These are phyloP conservation scores for Tenualosa ilisha DNA, from an alignment of 2,797 vertebrate species.

Conservation along the genomic window DNA sequence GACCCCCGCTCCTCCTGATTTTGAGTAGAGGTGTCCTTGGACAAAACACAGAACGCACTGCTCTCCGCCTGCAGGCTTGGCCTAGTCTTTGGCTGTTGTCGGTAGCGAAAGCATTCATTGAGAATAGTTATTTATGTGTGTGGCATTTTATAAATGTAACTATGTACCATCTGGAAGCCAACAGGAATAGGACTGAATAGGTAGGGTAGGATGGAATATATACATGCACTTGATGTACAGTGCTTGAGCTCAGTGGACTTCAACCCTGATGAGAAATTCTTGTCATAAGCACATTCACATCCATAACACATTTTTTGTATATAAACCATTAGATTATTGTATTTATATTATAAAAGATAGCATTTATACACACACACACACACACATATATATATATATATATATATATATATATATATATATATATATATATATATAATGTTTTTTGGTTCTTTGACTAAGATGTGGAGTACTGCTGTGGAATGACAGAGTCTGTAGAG, in stretches of 20 bases:
- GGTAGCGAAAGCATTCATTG: neutral
- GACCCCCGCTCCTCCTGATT: neutral
- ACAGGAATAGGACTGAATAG: neutral
- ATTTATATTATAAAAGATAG: too few relatives aligned
- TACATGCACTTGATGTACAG: neutral
- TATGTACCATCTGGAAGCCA: neutral
- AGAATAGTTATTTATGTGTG: neutral
- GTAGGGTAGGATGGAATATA: neutral
- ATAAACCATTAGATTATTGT: too few relatives aligned
- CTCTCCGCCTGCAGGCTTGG: neutral
- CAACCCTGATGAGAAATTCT: neutral
- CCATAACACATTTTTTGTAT: too few relatives aligned
- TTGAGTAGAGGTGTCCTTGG: neutral
- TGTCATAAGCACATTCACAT: neutral
- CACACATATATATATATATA: too few relatives aligned
- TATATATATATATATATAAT: too few relatives aligned
- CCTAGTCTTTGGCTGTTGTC: neutral
- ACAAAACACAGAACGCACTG: neutral
- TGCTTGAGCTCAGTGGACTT: too few relatives aligned
- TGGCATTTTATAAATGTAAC: neutral
- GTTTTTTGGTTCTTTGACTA: too few relatives aligned
- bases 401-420: too few relatives aligned
- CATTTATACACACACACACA: too few relatives aligned
- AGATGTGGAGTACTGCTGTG: too few relatives aligned
- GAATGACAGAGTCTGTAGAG: too few relatives aligned